Evolutionary conservation across 2,888 invertebrate species (phyloP).

Genomic region (Seladonia tumulorum): DNA sequence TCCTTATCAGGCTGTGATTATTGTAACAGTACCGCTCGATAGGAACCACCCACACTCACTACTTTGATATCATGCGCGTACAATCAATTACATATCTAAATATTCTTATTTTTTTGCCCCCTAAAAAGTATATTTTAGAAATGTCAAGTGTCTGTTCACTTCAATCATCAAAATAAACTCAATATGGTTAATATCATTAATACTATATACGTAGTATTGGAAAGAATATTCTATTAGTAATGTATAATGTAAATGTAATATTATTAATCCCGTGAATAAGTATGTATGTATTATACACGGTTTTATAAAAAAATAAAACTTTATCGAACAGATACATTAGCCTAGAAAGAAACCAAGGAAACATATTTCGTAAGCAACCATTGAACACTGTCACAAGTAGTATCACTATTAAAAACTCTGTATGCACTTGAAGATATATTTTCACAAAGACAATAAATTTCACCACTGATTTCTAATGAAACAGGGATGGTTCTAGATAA

Average conservation of each 20-base stretch:
- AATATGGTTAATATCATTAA: not conserved
- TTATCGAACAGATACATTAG: not conserved
- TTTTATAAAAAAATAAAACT: not conserved
- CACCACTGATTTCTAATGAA: not conserved
- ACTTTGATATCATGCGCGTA: not conserved
- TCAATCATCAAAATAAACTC: not conserved
- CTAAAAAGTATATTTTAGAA: not conserved
- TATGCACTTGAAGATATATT: not conserved
- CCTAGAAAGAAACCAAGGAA: slow-evolving; percentile 12
- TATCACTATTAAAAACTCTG: not conserved
- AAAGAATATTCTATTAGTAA: not conserved
- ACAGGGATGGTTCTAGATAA: not conserved
- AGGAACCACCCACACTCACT: slow-evolving; percentile 47
- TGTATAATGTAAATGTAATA: not conserved
- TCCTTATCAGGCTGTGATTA: slow-evolving; percentile 48
- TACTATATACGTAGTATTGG: not conserved
- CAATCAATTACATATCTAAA: slow-evolving; percentile 31
- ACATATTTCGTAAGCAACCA: slow-evolving; percentile 14
- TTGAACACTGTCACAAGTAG: slow-evolving; percentile 4
- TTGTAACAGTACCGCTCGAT: slow-evolving; percentile 46
- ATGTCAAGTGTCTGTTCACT: not conserved
- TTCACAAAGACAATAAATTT: not conserved
- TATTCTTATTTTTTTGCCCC: not conserved
- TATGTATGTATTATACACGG: not conserved
- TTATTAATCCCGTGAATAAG: too few species aligned